Conservation (phyloP, 2,797 vertebrate species). For the Sebastes melanostomus region DNA sequence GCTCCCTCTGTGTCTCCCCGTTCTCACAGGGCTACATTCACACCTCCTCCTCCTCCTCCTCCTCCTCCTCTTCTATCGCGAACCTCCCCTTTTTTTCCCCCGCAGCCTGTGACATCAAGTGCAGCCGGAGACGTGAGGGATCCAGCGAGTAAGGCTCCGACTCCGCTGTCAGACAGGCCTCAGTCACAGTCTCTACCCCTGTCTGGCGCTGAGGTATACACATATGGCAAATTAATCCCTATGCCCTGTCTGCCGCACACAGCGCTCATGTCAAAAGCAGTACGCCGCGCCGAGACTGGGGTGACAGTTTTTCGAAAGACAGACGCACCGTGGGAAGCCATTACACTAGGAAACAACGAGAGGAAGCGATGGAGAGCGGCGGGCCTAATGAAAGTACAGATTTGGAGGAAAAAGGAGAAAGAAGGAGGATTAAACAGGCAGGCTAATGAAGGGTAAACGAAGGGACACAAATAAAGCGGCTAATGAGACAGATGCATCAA, state of each 20-base stretch:
- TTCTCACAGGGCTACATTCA: conserved; percentile 32
- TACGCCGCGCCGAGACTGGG: conserved; percentile 38
- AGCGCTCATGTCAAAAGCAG: conserved; percentile 73
- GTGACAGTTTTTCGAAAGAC: conserved; percentile 75
- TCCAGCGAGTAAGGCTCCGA: conserved; percentile 50
- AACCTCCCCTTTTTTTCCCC: conserved; percentile 14
- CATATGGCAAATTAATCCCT: conserved; percentile 79
- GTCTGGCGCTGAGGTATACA: conserved; percentile 71
- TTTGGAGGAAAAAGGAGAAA: conserved; percentile 51
- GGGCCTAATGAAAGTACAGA: conserved; percentile 65
- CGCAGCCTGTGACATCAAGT: conserved; percentile 61
- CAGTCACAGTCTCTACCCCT: conserved; percentile 79
- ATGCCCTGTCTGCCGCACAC: conserved; percentile 71
- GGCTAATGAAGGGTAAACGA: conserved; percentile 80
- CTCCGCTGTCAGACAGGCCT: conserved; percentile 74
- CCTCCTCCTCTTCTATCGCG: conserved; percentile 6
- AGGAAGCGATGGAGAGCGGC: conserved; percentile 45
- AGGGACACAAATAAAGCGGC: conserved; percentile 79
- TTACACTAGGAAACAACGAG: conserved; percentile 60
- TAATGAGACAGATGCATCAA: conserved; percentile 83
- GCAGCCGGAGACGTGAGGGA: conserved; percentile 57
- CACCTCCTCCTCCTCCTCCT: conserved; percentile 43
- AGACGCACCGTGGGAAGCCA: conserved; percentile 68
- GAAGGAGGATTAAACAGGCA: conserved; percentile 65
- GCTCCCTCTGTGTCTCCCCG: not conserved